Percentiles rank a stretch among this genome's conserved stretches.
phyloP scores from a whole-genome alignment of 2,888 invertebrate genomes.

The Dynastes tityus region DNA sequence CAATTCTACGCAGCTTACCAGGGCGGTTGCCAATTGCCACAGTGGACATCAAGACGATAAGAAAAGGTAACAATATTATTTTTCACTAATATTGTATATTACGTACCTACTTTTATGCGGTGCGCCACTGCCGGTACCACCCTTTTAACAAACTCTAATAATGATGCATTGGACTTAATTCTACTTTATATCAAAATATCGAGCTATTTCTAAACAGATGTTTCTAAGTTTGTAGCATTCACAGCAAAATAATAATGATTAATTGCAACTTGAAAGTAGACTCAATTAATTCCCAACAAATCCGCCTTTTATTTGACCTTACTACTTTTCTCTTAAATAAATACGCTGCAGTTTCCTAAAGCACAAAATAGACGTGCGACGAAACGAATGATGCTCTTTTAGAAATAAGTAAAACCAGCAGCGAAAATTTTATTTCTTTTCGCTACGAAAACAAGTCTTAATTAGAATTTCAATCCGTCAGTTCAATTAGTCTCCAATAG shows the following conservation, averaged over 20 bases:
- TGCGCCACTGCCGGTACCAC: too few relatives aligned
- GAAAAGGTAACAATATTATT: too few relatives aligned
- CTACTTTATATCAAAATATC: not conserved
- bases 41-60: too few relatives aligned
- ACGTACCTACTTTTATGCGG: too few relatives aligned
- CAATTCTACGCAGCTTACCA: too few relatives aligned
- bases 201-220: not conserved
- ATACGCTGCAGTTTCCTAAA: slow-evolving; percentile 11
- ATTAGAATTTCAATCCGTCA: slow-evolving; percentile 61
- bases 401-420: slow-evolving; percentile 18
- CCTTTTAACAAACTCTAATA: too few relatives aligned
- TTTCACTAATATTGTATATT: too few relatives aligned
- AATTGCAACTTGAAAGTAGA: slow-evolving; percentile 3
- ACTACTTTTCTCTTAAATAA: slow-evolving; percentile 3
- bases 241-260: slow-evolving; percentile 17
- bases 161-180: too few relatives aligned
- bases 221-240: not conserved
- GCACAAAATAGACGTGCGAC: not conserved
- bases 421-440: slow-evolving; percentile 44
- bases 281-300: slow-evolving; percentile 22
- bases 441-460: slow-evolving; percentile 61
- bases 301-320: slow-evolving; percentile 17
- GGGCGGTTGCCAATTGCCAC: too few relatives aligned
- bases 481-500: slow-evolving; percentile 63
- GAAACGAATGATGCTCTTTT: slow-evolving; percentile 21